Percentiles rank a stretch among this genome's conserved stretches.
These are phyloP conservation scores for Danio aesculapii DNA, from an alignment of 2,797 vertebrate genomes.

Conservation along the genomic window DNA sequence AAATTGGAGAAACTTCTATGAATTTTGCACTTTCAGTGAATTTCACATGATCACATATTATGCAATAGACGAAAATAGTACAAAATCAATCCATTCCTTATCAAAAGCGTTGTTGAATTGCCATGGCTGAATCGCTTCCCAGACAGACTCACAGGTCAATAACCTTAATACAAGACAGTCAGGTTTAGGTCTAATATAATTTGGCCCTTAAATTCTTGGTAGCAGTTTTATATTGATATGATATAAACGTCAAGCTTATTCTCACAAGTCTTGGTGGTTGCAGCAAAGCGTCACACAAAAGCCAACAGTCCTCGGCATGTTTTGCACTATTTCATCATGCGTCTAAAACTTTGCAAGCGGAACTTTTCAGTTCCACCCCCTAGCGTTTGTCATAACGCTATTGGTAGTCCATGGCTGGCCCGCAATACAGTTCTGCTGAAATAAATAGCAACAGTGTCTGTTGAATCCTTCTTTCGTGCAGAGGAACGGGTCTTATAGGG, in stretches of 20 bases:
- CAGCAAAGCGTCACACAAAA: neutral
- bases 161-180: neutral
- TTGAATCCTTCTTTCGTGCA: slow-evolving; percentile 20
- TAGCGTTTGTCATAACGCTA: slow-evolving; percentile 33
- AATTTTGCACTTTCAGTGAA: neutral
- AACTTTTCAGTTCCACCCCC: slow-evolving; percentile 5
- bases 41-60: neutral
- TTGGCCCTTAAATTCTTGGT: neutral
- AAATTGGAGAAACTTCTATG: neutral
- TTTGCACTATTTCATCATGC: neutral
- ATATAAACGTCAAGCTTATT: neutral
- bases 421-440: neutral
- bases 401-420: slow-evolving; percentile 25
- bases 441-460: slow-evolving; percentile 39
- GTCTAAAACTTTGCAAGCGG: neutral
- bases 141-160: slow-evolving; percentile 17
- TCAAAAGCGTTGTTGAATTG: neutral
- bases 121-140: slow-evolving; percentile 1
- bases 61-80: slow-evolving; percentile 8
- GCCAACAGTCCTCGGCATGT: neutral
- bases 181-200: neutral
- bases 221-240: neutral
- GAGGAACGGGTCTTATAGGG: slow-evolving; percentile 27
- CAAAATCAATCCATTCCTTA: neutral
- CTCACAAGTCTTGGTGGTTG: neutral